A percentile compares a stretch with the other conserved stretches of the same genome.
phyloP scores from a whole-genome alignment of 2,113 vertebrate genomes.

The Neotoma lepida region DNA sequence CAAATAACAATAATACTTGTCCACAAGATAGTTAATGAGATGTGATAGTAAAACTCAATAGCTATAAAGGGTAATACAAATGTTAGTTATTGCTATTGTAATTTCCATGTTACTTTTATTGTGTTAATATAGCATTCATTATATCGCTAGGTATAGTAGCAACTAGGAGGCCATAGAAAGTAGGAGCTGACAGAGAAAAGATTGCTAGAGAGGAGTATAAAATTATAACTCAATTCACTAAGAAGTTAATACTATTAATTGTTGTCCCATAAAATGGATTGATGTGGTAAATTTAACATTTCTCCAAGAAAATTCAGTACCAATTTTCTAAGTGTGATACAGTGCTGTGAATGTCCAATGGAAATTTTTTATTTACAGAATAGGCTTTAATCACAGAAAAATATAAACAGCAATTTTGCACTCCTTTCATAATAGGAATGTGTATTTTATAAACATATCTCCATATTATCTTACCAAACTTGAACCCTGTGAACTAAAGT shows the following conservation, averaged over 20 bases:
- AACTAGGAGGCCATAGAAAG: neutral
- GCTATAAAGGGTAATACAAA: constrained; percentile 61
- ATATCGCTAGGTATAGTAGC: constrained; percentile 3
- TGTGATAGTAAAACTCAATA: constrained; percentile 42
- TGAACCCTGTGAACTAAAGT: neutral
- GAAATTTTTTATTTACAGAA: constrained; percentile 8
- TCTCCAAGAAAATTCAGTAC: neutral
- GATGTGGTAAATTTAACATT: constrained; percentile 27
- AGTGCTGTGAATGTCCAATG: neutral
- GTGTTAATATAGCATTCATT: constrained; percentile 38
- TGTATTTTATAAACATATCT: neutral
- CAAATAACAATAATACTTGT: constrained; percentile 48
- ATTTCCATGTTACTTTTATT: constrained; percentile 57
- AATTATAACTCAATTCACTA: constrained; percentile 5
- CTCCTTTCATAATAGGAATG: neutral
- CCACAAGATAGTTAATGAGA: constrained; percentile 48
- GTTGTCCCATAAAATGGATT: constrained; percentile 47
- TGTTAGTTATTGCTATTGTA: constrained; percentile 60
- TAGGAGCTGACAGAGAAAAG: constrained; percentile 33
- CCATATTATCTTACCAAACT: neutral
- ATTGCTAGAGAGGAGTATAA: neutral
- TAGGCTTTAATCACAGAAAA: neutral
- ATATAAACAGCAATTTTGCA: neutral
- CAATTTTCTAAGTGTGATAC: neutral
- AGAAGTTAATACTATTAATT: constrained; percentile 41